Base-by-base conservation (phyloP, 2,888 invertebrate genomes). In the Diploptera punctata region DNA sequence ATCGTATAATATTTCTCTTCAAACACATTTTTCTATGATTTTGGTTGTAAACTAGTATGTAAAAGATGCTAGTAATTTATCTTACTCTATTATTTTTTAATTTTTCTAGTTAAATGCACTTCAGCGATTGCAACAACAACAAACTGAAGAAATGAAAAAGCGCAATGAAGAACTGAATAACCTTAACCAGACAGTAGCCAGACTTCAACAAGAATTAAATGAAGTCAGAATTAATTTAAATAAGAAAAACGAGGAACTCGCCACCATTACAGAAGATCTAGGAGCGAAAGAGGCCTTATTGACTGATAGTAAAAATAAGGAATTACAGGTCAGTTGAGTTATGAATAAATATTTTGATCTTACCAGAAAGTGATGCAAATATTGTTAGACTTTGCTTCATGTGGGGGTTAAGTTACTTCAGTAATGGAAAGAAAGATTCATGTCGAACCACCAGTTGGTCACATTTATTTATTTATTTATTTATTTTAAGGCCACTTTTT, bases 231-330 rank as follows among this genome's bases (percentile, higher is more conserved):
- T 86, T 24, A 88, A 88, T 73, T 82, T 89, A 9, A 82, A 86
- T 33, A 83, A 86, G 29, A 85, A 89, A 71, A 84, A 85, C 49
- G 90, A 90, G 75, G 89, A 90, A 49, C 84, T 91, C 67, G 78
- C 77, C 9, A 80, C 80, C 75, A 75, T 79, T 10, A 76, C 77
- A 54, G 80, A 79, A 78, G 91, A 92, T 67, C 79, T 91, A 3
- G 84, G 87, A 5, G 86, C 84, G 19, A 93, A 92, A 80, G 91
- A 92, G 76, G 88, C 87, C 1, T 84, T 88, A 26, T 83, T 93
- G 16, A 87, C 86, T 49, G 92, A 93, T 76, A 88, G 90, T 18
- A 87, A 87, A 75, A 91, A 82, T 79, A 82, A 86, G 79, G 81
- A 87, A 68, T 78, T 78, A 67, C 81, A 83, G 80, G 83, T 83